Base-by-base conservation (phyloP, 2,797 vertebrate genomes). In the Pogonophryne albipinna region DNA sequence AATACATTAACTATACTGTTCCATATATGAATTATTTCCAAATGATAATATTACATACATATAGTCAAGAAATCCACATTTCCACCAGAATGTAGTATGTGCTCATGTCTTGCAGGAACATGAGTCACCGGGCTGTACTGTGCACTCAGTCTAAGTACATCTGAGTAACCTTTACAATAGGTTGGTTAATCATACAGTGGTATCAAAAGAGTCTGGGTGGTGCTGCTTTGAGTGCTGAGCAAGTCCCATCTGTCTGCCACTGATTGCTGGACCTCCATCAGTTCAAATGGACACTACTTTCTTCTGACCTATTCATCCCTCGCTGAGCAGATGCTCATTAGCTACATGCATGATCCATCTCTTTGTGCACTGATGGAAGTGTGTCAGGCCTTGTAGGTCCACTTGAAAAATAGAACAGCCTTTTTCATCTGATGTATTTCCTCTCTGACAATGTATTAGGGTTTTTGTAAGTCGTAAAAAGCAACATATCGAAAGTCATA, bases 261-360 rank as follows among this genome's bases (percentile, higher is more conserved):
- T 80, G 74, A 86, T 71, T 66, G 59, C 58, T 62, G 64, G 27
- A 57, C 42, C 58, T 71, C 51, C 51, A 61, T 71, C 55, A 55
- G 49, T 44, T 85, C 56, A 79, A 78, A 84, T 76, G 65, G 49
- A 42, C 52, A 15, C 62, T 31, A n/a, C 51, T 68, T 73, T 71
- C 44, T 67, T 63, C 52, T 66, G 66, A 67, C 78, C n/a, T 65
- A 69, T 66, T 71, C 51, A 46, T 79, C 50, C 70, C 38, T 49
- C 46, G 9, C 50, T 65, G 58, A 74, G 34, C 71, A 60, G 67
- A 38, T 1, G 0, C 20, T 62, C 14, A 3, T 44, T 15, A 49
- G n/a, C 9, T 12, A 45, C 31, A 64, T 14, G 14, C 3, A 27
- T 34, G 5, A 47, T 44, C 38, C 56, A 47, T 51, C 3, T 34